phyloP scores from a whole-genome alignment of 2,797 vertebrate species.

The Acanthurus lineatus region DNA sequence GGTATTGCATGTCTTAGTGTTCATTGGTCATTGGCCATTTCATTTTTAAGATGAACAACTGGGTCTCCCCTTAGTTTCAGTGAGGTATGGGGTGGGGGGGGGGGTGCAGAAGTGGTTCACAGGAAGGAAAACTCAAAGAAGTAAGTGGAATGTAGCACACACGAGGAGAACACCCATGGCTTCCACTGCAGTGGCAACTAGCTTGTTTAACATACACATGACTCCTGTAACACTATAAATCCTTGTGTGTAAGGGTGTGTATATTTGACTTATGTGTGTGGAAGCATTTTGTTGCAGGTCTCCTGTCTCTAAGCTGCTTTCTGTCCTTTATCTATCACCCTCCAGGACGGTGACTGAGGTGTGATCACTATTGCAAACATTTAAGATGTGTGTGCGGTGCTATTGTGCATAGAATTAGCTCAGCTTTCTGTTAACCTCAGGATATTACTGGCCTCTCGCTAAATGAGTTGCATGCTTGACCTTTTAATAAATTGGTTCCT shows the following conservation, averaged over 20 bases:
- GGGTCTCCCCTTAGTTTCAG: constrained; percentile 21
- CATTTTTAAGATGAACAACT: constrained; percentile 27
- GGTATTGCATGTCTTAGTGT: background rate
- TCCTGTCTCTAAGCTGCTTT: constrained; percentile 9
- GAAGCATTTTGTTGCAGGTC: constrained; percentile 12
- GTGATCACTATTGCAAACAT: constrained; percentile 44
- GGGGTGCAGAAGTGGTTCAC: constrained; percentile 6
- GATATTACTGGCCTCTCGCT: constrained; percentile 7
- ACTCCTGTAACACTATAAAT: constrained; percentile 23
- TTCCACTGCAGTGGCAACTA: constrained; percentile 40
- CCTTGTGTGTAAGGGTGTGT: constrained; percentile 13
- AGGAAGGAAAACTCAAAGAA: constrained; percentile 69
- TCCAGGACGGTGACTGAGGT: constrained; percentile 31
- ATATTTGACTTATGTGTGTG: constrained; percentile 6
- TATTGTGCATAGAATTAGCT: constrained; percentile 17
- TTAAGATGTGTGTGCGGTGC: constrained; percentile 16
- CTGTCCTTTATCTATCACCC: background rate
- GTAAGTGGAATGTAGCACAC: constrained; percentile 28
- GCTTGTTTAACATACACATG: constrained; percentile 50
- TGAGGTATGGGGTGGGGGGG: constrained; percentile 1
- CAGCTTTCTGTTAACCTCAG: background rate
- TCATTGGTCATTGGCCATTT: background rate
- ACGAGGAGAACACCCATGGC: constrained; percentile 25
- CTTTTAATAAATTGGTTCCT: constrained; percentile 57
- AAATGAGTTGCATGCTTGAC: constrained; percentile 33